Evolutionary conservation across 2,888 invertebrate genomes (phyloP), one percentile per base, ranked within the genome.

Genomic region (Venustoraphidia nigricollis): DNA sequence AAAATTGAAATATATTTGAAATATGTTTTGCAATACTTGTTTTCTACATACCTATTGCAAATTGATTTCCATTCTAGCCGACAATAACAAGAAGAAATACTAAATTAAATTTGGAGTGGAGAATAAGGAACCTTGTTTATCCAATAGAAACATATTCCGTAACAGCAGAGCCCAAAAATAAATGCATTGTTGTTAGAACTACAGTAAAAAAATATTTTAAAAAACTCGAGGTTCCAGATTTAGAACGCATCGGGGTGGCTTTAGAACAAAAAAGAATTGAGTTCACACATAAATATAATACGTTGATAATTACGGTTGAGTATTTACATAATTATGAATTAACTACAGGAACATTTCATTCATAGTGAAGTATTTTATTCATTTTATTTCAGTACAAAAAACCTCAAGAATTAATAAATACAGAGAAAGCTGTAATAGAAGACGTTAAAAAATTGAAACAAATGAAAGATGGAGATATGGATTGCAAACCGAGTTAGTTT

Each of bases 181-280:
- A 73, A 51, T 70, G 69, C 49, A 76, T 89, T 46, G 67, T 78
- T 27, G 74, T 89, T 4, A 72, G 81, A 49, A 89, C 89, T 10
- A 76, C 72, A 4, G 89, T 89, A 63, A 88, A 86, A 60, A 89
- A 89, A 55, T 89, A 86, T 65, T 89, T 73, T 58, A 89, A 88
- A 59, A 79, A 77, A 55, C 67, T 89, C 9, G 59, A 63, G 36
- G 68, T 86, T 34, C 83, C 83, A 9, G 89, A 88, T 59, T 64
- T 88, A 43, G 72, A 77, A 50, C 72, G 88, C 56, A 71, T 81
- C 14, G 74, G 75, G 49, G 56, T 83, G 45, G 62, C 67, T 10
- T 71, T 79, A 27, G 73, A 75, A 43, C 82, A 86, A 60, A 70
- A 72, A 2, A 76, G 76, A 58, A 72, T 89, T 53, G 72, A 77